These are phyloP conservation scores for Hydractinia symbiolongicarpus DNA, from an alignment of 30 jellyfish, hydroid and myxozoan species.

Conservation along the genomic window DNA sequence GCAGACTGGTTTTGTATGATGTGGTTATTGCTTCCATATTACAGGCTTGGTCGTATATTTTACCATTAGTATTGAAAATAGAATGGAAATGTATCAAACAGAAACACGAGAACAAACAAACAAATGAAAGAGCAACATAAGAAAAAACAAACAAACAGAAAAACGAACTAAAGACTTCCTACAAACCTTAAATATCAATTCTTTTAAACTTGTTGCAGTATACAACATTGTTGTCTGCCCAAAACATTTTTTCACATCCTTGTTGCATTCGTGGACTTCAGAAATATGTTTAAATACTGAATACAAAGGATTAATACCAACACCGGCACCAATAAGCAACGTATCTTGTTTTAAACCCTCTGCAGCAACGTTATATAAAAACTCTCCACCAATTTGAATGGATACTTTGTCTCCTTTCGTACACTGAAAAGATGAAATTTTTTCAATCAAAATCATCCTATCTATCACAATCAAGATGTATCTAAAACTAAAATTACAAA, in stretches of 20 bases:
- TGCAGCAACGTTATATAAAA: constrained; percentile 31
- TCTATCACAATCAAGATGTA: background rate
- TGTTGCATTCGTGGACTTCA: constrained; percentile 1
- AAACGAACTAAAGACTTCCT: no score
- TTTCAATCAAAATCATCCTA: background rate
- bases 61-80: no score
- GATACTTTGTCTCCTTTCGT: constrained; percentile 47
- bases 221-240: constrained; percentile 40
- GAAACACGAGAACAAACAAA: no score
- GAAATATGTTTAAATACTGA: constrained; percentile 45
- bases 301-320: constrained; percentile 79
- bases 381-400: constrained; percentile 72
- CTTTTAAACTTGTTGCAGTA: constrained; percentile 56
- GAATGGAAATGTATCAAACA: no score
- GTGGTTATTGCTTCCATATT: no score
- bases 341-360: constrained; percentile 16
- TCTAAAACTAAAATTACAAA: no score
- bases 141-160: no score
- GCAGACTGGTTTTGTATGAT: no score
- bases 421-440: constrained; percentile 37
- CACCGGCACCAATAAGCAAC: constrained; percentile 84
- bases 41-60: no score
- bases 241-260: background rate
- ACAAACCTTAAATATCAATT: constrained; percentile 72
- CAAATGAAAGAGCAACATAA: no score